phyloP scores from a whole-genome alignment of 37 sponge, comb jelly and placozoan species.

The Ephydatia muelleri region DNA sequence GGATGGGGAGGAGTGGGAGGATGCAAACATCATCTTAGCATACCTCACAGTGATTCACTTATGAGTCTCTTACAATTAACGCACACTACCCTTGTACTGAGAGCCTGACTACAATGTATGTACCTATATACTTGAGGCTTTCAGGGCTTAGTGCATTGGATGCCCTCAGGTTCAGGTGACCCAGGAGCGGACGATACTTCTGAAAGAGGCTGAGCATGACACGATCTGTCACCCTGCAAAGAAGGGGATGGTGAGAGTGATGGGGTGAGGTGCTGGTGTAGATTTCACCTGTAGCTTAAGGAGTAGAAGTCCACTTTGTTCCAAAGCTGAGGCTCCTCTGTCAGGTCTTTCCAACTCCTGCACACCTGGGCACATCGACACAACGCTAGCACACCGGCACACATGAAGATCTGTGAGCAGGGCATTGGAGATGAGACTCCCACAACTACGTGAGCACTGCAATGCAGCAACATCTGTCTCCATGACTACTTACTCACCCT shows the following conservation, averaged over 20 bases:
- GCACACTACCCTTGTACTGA: too few relatives aligned
- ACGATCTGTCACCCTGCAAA: slow-evolving; percentile 56
- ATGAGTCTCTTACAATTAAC: too few relatives aligned
- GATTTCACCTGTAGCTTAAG: slow-evolving; percentile 23
- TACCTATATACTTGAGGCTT: slow-evolving; percentile 74
- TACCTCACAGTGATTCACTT: too few relatives aligned
- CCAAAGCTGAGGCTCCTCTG: slow-evolving; percentile 86
- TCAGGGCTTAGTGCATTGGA: slow-evolving; percentile 65
- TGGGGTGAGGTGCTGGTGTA: neutral
- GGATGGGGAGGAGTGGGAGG: too few relatives aligned
- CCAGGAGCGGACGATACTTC: slow-evolving; percentile 83
- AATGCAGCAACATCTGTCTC: neutral
- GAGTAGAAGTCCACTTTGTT: slow-evolving; percentile 69
- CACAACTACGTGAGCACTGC: neutral
- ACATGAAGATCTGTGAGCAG: slow-evolving; percentile 56
- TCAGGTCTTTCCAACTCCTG: slow-evolving; percentile 90
- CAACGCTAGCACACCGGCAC: slow-evolving; percentile 40
- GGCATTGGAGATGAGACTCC: neutral
- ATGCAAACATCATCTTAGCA: too few relatives aligned
- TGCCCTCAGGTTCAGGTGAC: slow-evolving; percentile 84
- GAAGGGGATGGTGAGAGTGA: neutral
- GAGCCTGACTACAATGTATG: too few relatives aligned
- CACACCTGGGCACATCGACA: slow-evolving; percentile 83
- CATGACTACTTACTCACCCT: neutral
- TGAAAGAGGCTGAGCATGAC: slow-evolving; percentile 55